A percentile compares a stretch with the other conserved stretches of the same genome.
phyloP scores from a whole-genome alignment of 2,797 vertebrate species.

The Acomys russatus region DNA sequence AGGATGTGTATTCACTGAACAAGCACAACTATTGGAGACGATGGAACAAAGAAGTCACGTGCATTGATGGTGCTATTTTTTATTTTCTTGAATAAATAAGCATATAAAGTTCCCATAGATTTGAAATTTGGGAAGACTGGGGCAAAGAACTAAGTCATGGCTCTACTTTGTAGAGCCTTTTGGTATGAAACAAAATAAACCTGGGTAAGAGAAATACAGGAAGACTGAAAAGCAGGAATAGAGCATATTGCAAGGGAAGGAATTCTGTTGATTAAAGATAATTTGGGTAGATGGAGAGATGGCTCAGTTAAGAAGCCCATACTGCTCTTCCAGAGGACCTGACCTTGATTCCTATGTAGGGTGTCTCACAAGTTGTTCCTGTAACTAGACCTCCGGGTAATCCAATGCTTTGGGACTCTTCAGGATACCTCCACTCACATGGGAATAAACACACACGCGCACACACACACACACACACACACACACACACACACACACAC shows the following conservation, averaged over 20 bases:
- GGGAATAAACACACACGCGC: not conserved
- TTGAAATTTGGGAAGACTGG: not conserved
- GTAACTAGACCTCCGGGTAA: not conserved
- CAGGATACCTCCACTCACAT: not conserved
- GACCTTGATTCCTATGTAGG: not conserved
- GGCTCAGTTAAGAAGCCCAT: not conserved
- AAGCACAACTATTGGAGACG: not conserved
- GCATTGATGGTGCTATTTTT: not conserved
- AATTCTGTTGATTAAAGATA: conserved; percentile 29
- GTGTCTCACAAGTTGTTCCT: not conserved
- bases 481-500: not conserved
- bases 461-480: not conserved
- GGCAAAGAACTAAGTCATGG: too few species aligned
- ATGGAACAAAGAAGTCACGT: not conserved
- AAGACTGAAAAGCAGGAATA: conserved; percentile 29
- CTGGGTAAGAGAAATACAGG: not conserved
- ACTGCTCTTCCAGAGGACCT: not conserved
- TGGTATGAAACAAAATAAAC: not conserved
- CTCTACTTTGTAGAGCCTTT: conserved; percentile 31
- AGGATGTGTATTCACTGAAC: not conserved
- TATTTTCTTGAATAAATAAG: not conserved
- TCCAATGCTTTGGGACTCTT: not conserved
- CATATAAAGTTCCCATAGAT: not conserved
- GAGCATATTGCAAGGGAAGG: not conserved
- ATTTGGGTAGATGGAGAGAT: not conserved